phyloP scores from a whole-genome alignment of 64 coral and sea anemone genomes.

The Actinia tenebrosa region DNA sequence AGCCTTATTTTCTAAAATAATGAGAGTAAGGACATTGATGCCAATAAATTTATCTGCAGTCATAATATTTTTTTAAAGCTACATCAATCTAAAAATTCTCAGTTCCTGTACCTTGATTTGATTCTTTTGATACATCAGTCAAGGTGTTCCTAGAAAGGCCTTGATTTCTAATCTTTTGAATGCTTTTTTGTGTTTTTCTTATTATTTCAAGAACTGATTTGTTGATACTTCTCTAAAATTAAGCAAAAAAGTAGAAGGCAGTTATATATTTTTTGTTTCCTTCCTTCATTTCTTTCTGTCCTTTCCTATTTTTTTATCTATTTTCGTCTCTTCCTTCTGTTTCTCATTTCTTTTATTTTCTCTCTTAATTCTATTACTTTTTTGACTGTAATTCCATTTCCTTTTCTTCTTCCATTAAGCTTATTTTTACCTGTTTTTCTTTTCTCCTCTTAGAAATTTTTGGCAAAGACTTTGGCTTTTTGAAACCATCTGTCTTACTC shows the following conservation, averaged over 20 bases:
- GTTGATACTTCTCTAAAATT: constrained; percentile 10
- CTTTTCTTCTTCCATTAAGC: not conserved
- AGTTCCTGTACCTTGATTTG: not conserved
- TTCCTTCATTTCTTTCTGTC: no score
- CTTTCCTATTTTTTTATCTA: not conserved
- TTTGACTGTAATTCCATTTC: no score
- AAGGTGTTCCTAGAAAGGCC: not conserved
- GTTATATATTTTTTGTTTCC: not conserved
- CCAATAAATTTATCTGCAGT: no score
- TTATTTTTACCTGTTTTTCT: not conserved
- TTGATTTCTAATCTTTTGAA: constrained; percentile 13
- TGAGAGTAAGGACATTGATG: no score
- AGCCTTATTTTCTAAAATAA: not conserved
- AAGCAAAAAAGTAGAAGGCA: not conserved
- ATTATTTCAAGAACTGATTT: constrained; percentile 25
- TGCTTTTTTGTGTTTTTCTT: constrained; percentile 18
- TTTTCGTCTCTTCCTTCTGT: not conserved
- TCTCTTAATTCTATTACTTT: not conserved
- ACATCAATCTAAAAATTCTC: not conserved
- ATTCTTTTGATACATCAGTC: not conserved
- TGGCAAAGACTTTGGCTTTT: not conserved
- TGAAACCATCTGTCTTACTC: not conserved
- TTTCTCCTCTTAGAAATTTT: not conserved
- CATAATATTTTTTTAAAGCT: no score
- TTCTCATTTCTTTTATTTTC: not conserved